Conservation (phyloP, 2,888 invertebrate species). For the Drosophila multiciliata region DNA sequence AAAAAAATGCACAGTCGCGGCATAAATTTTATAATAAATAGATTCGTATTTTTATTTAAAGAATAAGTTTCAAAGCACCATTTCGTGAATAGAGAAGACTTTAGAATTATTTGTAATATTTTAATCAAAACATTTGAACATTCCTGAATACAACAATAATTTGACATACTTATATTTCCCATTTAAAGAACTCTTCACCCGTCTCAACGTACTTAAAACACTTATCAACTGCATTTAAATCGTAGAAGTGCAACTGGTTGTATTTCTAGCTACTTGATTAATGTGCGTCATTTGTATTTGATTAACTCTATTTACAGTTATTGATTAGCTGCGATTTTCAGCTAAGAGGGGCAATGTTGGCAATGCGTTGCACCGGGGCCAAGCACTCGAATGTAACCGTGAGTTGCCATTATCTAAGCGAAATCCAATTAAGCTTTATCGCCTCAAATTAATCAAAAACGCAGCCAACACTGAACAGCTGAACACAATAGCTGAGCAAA, state of each 20-base stretch:
- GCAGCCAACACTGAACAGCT: conserved; percentile 67
- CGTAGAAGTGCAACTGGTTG: conserved; percentile 36
- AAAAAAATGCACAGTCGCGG: fast-evolving
- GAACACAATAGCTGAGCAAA: conserved; percentile 81
- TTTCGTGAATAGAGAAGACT: neutral
- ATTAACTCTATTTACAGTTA: conserved; percentile 23
- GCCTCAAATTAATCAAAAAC: conserved; percentile 75
- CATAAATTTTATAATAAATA: neutral
- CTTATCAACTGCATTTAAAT: conserved; percentile 27
- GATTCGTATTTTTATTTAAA: too few species aligned
- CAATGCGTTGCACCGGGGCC: conserved; percentile 12
- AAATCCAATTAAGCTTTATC: conserved; percentile 80
- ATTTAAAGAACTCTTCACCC: neutral
- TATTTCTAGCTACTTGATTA: conserved; percentile 35
- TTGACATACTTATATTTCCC: neutral
- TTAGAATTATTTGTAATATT: neutral
- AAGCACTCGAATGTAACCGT: conserved; percentile 37
- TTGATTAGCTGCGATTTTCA: conserved; percentile 72
- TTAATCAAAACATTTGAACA: neutral
- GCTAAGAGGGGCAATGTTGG: conserved; percentile 10
- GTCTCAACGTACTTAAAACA: neutral
- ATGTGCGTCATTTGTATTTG: conserved; percentile 23
- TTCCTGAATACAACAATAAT: neutral
- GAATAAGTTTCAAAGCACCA: too few species aligned
- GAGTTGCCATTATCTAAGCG: conserved; percentile 65